Base-by-base conservation (phyloP, 1,140 invertebrate species). In the Tigriopus japonicus region DNA sequence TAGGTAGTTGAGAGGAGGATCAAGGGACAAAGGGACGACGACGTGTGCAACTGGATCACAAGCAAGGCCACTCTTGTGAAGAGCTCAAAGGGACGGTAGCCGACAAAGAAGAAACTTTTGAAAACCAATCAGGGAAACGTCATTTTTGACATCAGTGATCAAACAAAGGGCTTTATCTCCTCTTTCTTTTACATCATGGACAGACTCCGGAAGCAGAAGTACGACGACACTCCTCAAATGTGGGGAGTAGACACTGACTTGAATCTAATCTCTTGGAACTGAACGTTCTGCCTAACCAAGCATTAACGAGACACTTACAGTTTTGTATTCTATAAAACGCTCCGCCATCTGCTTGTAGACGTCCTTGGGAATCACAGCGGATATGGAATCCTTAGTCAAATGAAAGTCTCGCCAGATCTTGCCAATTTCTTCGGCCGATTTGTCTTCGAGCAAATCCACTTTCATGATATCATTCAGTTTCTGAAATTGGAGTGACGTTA, bases 321-420 rank as follows among this genome's bases (percentile, higher is more conserved):
- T 81, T 1, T 81, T 77, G 70, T 78, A 79, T 52, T 77, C 69
- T 63, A 72, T 72, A 60, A 78, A 78, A 14, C 75, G 75, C 23
- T 75, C 63, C 55, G 76, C 73, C 56, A 87, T 73, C 45, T 69
- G 75, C 9, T 77, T 70, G 68, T 78, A 87, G 19, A 78, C 71
- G 19, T 77, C 68, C 1, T 69, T 66, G 7, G 82, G 78, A 52
- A 89, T 77, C 6, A 78, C 77, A 2, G 84, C 86, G 49, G 79
- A 78, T 65, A 89, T 80, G 12, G 76, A 76, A 66, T 86, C 80
- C 71, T 86, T 87, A 17, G 79, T 72, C 65, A 81, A 80, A 67
- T 88, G 85, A 71, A 87, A 88, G 66, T 84, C 76, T 49, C 80
- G 71, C 87, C 87, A 90, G 66, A 90, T 71, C 62, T 68, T 58